Percentiles rank a stretch among this genome's conserved stretches.
Conservation (phyloP, 1,140 invertebrate species). For the Drosophila melanogaster region DNA sequence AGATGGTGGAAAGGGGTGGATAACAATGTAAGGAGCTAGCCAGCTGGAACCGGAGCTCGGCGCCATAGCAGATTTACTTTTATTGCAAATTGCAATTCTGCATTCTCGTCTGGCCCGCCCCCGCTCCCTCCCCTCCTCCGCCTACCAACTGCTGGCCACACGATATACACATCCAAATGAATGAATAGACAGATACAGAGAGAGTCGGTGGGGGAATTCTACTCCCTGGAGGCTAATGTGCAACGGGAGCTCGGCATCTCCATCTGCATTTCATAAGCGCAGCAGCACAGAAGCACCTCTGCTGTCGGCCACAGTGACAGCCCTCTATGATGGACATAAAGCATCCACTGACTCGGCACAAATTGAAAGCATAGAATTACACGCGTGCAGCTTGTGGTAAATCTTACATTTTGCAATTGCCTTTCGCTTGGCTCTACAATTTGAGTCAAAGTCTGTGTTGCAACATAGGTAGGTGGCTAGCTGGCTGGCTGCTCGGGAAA, state of each 20-base stretch:
- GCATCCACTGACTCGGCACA: slow-evolving; percentile 10
- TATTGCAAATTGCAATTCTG: slow-evolving; percentile 77
- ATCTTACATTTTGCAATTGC: slow-evolving; percentile 1
- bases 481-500: too few species aligned
- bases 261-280: slow-evolving; percentile 37
- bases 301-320: slow-evolving; percentile 35
- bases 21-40: slow-evolving; percentile 39
- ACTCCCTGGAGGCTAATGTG: slow-evolving; percentile 21
- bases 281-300: neutral
- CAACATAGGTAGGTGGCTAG: too few species aligned
- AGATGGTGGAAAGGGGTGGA: neutral
- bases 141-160: slow-evolving; percentile 12
- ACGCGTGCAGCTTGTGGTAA: neutral
- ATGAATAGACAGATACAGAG: slow-evolving; percentile 50
- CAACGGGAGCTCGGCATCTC: slow-evolving; percentile 21
- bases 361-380: slow-evolving; percentile 15
- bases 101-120: slow-evolving; percentile 14
- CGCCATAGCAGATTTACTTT: slow-evolving; percentile 67
- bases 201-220: neutral
- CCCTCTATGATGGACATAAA: slow-evolving; percentile 27
- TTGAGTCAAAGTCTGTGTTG: too few species aligned
- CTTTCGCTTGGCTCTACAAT: neutral
- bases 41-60: slow-evolving; percentile 19
- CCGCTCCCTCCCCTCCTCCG: neutral
- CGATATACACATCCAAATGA: slow-evolving; percentile 78